Base-by-base conservation (phyloP, 2,113 vertebrate species). In the Phyllostomus discolor region DNA sequence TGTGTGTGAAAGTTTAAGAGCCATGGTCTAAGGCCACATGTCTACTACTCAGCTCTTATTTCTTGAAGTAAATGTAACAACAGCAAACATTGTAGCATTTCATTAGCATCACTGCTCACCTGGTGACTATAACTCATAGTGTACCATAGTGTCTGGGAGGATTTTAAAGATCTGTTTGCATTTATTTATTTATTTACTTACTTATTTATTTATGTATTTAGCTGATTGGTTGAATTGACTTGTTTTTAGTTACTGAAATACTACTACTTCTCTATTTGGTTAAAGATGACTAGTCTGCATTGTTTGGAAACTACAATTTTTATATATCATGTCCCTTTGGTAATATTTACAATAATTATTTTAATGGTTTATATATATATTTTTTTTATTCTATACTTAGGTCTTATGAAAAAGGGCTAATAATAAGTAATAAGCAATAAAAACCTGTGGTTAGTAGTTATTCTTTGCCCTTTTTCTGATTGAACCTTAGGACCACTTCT, bases 331-430 rank as follows among this genome's bases (percentile, higher is more conserved):
- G 31, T n/a, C 19, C 7, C 2, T 73, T 93, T 82, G 73, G 24
- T 79, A 66, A 41, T 95, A 72, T 67, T 92, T 92, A 31, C 11
- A 66, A 52, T 93, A 86, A 84, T 92, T 93, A 64, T 35, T 75
- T 7, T 95, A 75, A 73, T 81, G 35, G 1, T 35, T 1, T 73
- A 52, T 52, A 52, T 52, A 50, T 50, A 33, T 82, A 15, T 67
- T 88, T 78, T 95, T 62, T 94, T 35, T 92, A 11, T 43, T 81
- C 28, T 86, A 17, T 19, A 38, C 16, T 59, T 82, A 88, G 50
- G 15, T 76, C 35, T 79, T 69, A 83, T 24, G 26, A n/a, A 69
- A 94, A 70, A 79, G 64, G 9, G 2, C 79, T 85, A 95, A 92
- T 41, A 82, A 48, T 33, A 52, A 33, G 26, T 50, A 83, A 24